phyloP scores from a whole-genome alignment of 1,140 invertebrate species.

The Metopolophium dirhodum region DNA sequence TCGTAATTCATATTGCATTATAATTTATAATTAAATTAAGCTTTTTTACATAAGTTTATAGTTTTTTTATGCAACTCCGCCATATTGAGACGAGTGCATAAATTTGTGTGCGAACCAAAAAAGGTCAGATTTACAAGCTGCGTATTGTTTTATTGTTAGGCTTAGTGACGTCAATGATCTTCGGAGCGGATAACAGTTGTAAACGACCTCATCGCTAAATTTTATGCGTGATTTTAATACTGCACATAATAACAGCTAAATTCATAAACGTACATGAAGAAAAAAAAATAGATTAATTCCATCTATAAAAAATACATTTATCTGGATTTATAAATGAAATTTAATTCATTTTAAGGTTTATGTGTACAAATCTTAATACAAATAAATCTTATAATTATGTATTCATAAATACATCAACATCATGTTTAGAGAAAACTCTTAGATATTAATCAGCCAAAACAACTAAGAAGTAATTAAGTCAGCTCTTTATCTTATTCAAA shows the following conservation, averaged over 20 bases:
- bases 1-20: background rate
- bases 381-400: too few species aligned
- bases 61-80: background rate
- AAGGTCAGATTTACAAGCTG: background rate
- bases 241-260: background rate
- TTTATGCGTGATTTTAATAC: background rate
- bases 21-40: background rate
- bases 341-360: too few species aligned
- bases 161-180: constrained; percentile 14
- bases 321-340: too few species aligned
- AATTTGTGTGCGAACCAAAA: background rate
- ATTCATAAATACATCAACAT: too few species aligned
- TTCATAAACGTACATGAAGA: background rate
- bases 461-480: too few species aligned
- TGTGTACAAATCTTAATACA: too few species aligned
- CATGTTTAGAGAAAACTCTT: too few species aligned
- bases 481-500: too few species aligned
- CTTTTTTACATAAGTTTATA: background rate
- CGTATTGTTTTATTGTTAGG: constrained; percentile 10
- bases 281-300: too few species aligned
- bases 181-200: background rate
- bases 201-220: background rate
- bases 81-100: background rate
- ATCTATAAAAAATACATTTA: too few species aligned
- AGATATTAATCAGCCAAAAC: too few species aligned